phyloP scores from a whole-genome alignment of 2,113 vertebrate species.

The Petrocephalus zakoni region DNA sequence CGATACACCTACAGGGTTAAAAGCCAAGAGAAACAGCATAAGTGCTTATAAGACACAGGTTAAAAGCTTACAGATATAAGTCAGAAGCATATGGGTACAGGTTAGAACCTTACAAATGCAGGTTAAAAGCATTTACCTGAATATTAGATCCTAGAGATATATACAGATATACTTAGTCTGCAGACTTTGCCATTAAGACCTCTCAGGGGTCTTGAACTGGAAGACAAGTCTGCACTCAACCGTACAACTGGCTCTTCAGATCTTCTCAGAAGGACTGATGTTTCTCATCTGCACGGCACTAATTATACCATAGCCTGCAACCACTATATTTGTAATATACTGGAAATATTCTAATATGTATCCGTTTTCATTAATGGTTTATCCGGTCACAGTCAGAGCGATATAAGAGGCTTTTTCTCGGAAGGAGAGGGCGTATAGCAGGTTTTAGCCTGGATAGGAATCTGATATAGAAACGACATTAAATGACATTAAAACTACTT shows the following conservation, averaged over 20 bases:
- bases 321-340: not conserved
- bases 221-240: not conserved
- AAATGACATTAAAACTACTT: not conserved
- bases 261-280: not conserved
- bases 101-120: not conserved
- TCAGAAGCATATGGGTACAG: not conserved
- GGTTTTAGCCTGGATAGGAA: not conserved
- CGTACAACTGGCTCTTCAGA: not conserved
- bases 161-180: not conserved
- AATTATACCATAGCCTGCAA: not conserved
- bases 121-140: not conserved
- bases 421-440: not conserved
- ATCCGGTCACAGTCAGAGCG: not conserved
- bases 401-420: not conserved
- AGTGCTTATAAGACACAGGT: not conserved
- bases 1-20: not conserved
- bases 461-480: not conserved
- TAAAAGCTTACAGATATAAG: not conserved
- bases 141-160: not conserved
- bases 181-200: not conserved
- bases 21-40: not conserved
- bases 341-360: not conserved
- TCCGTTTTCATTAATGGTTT: not conserved
- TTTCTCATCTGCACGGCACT: not conserved
- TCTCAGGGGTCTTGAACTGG: not conserved